Conservation (phyloP, 2,797 vertebrate genomes). For the Pseudotriccus pelzelni region DNA sequence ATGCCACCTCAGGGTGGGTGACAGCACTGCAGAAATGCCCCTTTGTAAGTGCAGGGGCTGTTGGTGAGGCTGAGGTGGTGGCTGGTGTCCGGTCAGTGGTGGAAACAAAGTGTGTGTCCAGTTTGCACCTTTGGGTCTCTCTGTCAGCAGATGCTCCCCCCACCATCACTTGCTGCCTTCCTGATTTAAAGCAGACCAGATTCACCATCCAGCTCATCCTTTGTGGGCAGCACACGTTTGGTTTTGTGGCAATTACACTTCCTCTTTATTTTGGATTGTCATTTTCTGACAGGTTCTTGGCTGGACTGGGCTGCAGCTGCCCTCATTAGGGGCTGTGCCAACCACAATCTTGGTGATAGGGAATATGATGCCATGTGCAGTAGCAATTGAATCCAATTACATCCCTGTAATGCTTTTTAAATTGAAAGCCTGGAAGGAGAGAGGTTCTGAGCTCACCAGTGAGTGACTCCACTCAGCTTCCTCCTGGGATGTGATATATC, state of each 20-base stretch:
- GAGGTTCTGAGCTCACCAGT: background rate
- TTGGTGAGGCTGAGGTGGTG: background rate
- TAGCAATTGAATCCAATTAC: background rate
- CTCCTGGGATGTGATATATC: background rate
- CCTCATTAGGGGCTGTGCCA: constrained; percentile 33
- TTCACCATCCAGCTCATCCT: background rate
- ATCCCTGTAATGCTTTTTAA: background rate
- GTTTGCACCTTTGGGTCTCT: background rate
- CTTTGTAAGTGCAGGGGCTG: rapidly evolving
- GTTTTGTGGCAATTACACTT: background rate
- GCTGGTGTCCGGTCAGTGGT: background rate
- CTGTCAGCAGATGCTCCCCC: background rate
- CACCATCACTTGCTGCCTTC: background rate
- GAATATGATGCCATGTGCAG: background rate
- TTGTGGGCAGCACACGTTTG: background rate
- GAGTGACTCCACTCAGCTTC: background rate
- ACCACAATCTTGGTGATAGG: constrained; percentile 31
- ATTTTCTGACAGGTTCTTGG: constrained; percentile 41
- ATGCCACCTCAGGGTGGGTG: background rate
- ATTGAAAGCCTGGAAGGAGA: background rate
- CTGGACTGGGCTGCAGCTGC: background rate
- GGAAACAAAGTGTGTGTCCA: background rate
- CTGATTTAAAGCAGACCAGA: background rate
- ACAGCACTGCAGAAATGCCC: background rate
- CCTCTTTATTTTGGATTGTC: background rate